phyloP scores from a whole-genome alignment of 2,797 vertebrate species.

The Aphelocoma californica region DNA sequence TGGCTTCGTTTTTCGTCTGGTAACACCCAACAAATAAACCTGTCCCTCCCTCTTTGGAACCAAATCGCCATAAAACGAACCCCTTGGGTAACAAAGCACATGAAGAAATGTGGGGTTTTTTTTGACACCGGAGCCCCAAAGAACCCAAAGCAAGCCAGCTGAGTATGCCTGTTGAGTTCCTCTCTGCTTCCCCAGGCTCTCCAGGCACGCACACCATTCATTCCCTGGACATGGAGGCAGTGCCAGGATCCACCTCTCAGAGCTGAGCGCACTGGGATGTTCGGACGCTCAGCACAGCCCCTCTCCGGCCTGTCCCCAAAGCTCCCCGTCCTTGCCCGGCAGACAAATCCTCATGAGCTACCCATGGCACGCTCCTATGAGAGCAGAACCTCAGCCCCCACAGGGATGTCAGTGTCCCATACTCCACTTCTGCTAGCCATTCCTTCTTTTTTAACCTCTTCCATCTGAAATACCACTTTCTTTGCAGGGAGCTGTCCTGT shows the following conservation, averaged over 20 bases:
- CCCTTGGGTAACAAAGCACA: neutral
- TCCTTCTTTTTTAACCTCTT: neutral
- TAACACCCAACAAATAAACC: neutral
- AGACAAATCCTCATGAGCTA: neutral
- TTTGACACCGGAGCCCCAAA: neutral
- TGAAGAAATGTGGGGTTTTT: rapidly evolving
- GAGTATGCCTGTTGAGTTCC: rapidly evolving
- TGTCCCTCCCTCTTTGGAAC: neutral
- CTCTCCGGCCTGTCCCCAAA: too few relatives aligned
- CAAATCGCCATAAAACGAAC: neutral
- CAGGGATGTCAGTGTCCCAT: rapidly evolving
- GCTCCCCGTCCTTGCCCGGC: too few relatives aligned
- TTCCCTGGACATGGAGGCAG: rapidly evolving
- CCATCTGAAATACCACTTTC: neutral
- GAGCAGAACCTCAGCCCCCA: neutral
- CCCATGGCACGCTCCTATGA: rapidly evolving
- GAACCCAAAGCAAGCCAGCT: too few relatives aligned
- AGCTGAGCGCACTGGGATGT: rapidly evolving
- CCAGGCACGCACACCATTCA: rapidly evolving
- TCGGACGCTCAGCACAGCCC: rapidly evolving
- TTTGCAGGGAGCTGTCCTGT: neutral
- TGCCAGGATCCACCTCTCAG: rapidly evolving
- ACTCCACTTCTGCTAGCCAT: neutral
- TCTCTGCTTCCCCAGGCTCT: neutral
- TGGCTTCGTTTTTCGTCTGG: rapidly evolving